These are phyloP conservation scores for Frieseomelitta varia DNA, from an alignment of 1,140 invertebrate genomes.

Conservation along the genomic window DNA sequence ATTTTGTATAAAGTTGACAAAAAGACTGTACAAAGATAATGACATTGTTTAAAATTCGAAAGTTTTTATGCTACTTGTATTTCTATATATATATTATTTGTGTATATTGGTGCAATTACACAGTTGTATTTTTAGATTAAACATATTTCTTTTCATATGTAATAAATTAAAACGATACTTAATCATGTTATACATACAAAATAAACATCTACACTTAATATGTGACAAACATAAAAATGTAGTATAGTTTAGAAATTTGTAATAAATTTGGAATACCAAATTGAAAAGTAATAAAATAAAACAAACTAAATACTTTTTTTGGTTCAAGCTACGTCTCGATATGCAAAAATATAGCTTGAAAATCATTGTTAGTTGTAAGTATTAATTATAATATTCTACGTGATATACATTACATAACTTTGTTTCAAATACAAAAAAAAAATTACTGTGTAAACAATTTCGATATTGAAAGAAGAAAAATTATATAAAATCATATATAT, in stretches of 20 bases:
- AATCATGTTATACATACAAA: slow-evolving; percentile 19
- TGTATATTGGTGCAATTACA: slow-evolving; percentile 21
- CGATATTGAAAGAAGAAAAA: slow-evolving; percentile 24
- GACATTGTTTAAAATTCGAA: background rate
- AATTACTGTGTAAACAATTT: slow-evolving; percentile 34
- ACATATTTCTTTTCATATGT: background rate
- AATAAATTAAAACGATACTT: slow-evolving; percentile 21
- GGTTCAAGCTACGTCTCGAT: slow-evolving; percentile 14
- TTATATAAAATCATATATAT: slow-evolving; percentile 45
- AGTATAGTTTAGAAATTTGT: slow-evolving; percentile 13
- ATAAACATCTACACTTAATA: slow-evolving; percentile 15
- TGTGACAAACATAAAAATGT: background rate
- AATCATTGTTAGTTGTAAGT: slow-evolving; percentile 13
- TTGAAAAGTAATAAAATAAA: background rate
- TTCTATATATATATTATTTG: background rate
- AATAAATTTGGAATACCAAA: slow-evolving; percentile 5
- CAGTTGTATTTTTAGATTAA: background rate
- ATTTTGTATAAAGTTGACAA: background rate
- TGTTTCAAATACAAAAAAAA: slow-evolving; percentile 48
- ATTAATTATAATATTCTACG: slow-evolving; percentile 29
- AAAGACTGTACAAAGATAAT: background rate
- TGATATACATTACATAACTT: slow-evolving; percentile 53
- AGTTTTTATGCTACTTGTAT: slow-evolving; percentile 1
- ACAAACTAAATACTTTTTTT: background rate
- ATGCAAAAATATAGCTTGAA: slow-evolving; percentile 11